Percentiles rank a stretch among this genome's conserved stretches.
Conservation (phyloP, 2,113 vertebrate genomes). For the Phrynosoma blainvillii region DNA sequence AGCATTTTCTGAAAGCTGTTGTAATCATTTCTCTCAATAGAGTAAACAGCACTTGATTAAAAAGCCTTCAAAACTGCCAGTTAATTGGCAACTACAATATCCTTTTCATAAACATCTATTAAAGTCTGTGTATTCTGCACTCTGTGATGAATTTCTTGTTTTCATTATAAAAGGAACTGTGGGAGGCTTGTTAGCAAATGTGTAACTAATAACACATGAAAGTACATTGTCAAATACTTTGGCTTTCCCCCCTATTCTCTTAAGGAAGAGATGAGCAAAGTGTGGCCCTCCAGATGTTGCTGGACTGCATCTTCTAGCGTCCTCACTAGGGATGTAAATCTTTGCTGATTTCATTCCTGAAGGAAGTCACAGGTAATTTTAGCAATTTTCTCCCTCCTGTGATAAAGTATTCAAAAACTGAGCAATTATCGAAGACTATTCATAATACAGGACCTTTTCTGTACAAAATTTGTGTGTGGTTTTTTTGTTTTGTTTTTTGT, state of each 20-base stretch:
- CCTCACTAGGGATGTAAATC: too few species aligned
- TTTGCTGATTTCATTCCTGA: too few species aligned
- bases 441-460: too few species aligned
- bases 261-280: too few species aligned
- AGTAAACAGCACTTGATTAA: constrained; percentile 31
- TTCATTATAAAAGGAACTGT: constrained; percentile 23
- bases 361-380: too few species aligned
- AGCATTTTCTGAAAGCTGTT: constrained; percentile 10
- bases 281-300: too few species aligned
- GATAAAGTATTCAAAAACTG: too few species aligned
- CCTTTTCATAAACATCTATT: constrained; percentile 14
- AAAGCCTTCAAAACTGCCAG: background rate
- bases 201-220: background rate
- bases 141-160: background rate
- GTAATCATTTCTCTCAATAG: background rate
- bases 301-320: too few species aligned
- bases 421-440: too few species aligned
- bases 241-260: background rate
- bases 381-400: too few species aligned
- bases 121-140: constrained; percentile 5
- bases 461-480: too few species aligned
- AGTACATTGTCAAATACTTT: background rate
- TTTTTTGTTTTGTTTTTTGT: too few species aligned
- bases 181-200: background rate
- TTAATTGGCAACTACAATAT: constrained; percentile 10